Base-by-base conservation (phyloP, 2,797 vertebrate species). In the Fistularia tabacaria region DNA sequence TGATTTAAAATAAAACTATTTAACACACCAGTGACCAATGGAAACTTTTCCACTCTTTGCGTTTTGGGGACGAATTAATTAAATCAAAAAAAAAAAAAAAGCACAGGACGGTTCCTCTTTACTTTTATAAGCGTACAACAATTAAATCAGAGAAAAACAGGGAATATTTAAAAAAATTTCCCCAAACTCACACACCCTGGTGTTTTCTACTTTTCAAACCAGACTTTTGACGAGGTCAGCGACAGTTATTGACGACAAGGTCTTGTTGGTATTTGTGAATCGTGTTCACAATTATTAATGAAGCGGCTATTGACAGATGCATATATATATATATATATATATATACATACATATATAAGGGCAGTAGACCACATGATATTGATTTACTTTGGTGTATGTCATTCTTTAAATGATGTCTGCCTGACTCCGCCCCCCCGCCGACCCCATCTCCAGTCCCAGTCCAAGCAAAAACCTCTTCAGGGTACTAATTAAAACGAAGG, bases 211-310 rank as follows among this genome's bases (percentile, higher is more conserved):
- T 9, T 12, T 25, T 42, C 25, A 11, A 10, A 8, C 14, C 37
- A 7, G 41, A 51, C 49, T 41, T 52, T 38, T 76, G 70, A 68
- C 77, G 63, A 3, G 1, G 10, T 50, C 44, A 77, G 84, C 71
- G 51, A 81, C 84, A 70, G 43, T 62, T 75, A 79, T 72, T 71
- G 74, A 81, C 64, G 51, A 71, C 36, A 25, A 43, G 14, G 51
- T 77, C 36, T 4, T 60, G 47, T 40, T 38, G 45, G 71, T 59
- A 37, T 41, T 70, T 59, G 49, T 53, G 52, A 44, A 52, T 74
- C 51, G 70, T 64, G 51, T 79, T 82, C 76, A 72, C 66, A 71
- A 63, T 70, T 71, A 79, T 65, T 62, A 71, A 77, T 71, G 57
- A 79, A 64, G 47, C 57, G 13, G 12, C 10, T 25, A 40, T 52